Percentiles rank a stretch among this genome's conserved stretches.
phyloP scores from a whole-genome alignment of 2,113 vertebrate species.

The Glaucidium brasilianum region DNA sequence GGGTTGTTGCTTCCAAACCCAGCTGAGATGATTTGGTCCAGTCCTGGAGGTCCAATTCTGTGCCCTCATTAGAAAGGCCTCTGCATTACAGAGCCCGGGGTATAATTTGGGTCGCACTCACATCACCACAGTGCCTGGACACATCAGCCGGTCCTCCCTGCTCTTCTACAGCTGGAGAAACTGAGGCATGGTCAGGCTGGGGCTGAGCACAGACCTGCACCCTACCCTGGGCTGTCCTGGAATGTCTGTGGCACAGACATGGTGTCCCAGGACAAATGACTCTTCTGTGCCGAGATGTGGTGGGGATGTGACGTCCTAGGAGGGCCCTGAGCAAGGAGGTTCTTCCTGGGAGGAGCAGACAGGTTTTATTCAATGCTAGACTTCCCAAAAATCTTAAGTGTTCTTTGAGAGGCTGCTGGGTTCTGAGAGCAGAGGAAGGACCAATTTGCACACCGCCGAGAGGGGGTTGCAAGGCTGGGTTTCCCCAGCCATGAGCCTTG shows the following conservation, averaged over 20 bases:
- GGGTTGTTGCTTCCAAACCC: neutral
- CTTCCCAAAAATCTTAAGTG: neutral
- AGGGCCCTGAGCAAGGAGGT: fast-evolving
- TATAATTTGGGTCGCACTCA: neutral
- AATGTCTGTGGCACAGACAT: neutral
- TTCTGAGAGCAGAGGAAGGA: neutral
- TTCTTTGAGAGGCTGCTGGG: neutral
- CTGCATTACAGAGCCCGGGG: neutral
- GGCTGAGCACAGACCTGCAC: neutral
- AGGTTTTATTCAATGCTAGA: neutral
- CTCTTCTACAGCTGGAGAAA: neutral
- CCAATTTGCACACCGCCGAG: neutral
- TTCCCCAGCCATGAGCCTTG: neutral
- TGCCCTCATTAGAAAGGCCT: neutral
- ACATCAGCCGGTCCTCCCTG: too few species aligned
- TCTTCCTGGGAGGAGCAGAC: neutral
- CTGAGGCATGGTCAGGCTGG: neutral
- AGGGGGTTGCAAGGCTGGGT: neutral
- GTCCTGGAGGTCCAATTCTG: neutral
- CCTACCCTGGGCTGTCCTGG: too few species aligned
- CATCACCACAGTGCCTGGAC: neutral
- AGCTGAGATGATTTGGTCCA: neutral
- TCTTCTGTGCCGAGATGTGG: fast-evolving
- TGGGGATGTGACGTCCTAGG: neutral
- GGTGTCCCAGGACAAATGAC: neutral